phyloP scores from a whole-genome alignment of 2,888 invertebrate species.

The Buathra laborator region DNA sequence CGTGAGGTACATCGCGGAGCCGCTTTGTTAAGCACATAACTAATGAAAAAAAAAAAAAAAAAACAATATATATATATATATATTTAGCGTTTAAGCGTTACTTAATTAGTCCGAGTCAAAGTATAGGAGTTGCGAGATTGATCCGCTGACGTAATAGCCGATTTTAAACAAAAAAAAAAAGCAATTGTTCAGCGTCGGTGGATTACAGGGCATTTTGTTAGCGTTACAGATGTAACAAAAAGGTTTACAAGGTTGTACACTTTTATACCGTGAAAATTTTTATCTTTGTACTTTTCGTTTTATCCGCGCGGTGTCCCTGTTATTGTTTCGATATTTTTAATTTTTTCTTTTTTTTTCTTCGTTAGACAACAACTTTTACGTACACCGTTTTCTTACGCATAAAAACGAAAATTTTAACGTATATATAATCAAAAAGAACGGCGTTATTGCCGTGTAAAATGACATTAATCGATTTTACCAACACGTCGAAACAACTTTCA shows the following conservation, averaged over 20 bases:
- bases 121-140: conserved; percentile 66
- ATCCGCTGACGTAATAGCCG: conserved; percentile 51
- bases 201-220: conserved; percentile 67
- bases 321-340: background rate
- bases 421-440: conserved; percentile 32
- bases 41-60: conserved; percentile 57
- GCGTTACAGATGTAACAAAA: conserved; percentile 60
- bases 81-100: conserved; percentile 75
- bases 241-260: conserved; percentile 65
- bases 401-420: background rate
- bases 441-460: conserved; percentile 22
- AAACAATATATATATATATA: conserved; percentile 63
- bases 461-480: conserved; percentile 9
- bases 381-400: background rate
- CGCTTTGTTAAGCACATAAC: conserved; percentile 79
- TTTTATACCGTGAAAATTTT: conserved; percentile 67
- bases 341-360: conserved; percentile 13
- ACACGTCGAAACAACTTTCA: conserved; percentile 34
- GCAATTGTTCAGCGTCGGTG: conserved; percentile 51
- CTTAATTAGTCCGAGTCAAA: conserved; percentile 73
- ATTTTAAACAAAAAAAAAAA: background rate
- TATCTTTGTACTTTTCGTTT: conserved; percentile 57
- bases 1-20: conserved; percentile 67
- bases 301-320: conserved; percentile 12
- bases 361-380: background rate